Evolutionary conservation across 2,888 invertebrate species (phyloP), one percentile per base, ranked within the genome.

Genomic region (Caenorhabditis angaria): DNA sequence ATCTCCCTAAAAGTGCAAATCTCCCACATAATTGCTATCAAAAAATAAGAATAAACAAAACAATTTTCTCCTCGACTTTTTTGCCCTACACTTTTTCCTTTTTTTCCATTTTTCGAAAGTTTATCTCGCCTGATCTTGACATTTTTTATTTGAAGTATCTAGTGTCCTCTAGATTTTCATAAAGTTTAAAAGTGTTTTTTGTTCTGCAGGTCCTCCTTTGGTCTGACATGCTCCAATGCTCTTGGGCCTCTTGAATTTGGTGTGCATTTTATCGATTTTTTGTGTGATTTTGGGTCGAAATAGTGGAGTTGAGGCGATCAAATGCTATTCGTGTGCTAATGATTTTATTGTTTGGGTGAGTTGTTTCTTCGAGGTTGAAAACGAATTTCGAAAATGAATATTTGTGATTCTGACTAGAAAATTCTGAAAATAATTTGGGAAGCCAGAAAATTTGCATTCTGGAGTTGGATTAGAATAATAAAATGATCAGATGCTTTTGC

Each of bases 291-390:
- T n/a, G n/a, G n/a, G n/a, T n/a, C n/a, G n/a, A n/a, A n/a, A n/a
- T n/a, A n/a, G n/a, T n/a, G n/a, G n/a, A n/a, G 24, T 10, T 27
- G 55, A 65, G 24, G 66, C 76, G 41, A 77, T 84, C 68, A 77
- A 78, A 47, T 84, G 84, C 61, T 84, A 83, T 64, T 80, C 83
- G 14, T 84, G 84, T 58, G 84, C 83, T 53, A 84, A 84, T 72
- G 84, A 84, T 61, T 84, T 84, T 61, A 75, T 84, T 56, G 84
- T 84, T 66, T 83, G 83, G 84, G 83, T 84, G 54, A 69, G 82
- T 69, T 60, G n/a, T 32, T 32, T 32, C 5, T 12, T 32, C 32
- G 32, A n/a, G n/a, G n/a, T 27, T 58, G 22, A 22, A 8, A 51
- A 27, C 14, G 2, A 55, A 27, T 28, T 27, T 47, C 20, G 6